phyloP scores from a whole-genome alignment of 2,113 vertebrate species.

The Parotia lawesii region DNA sequence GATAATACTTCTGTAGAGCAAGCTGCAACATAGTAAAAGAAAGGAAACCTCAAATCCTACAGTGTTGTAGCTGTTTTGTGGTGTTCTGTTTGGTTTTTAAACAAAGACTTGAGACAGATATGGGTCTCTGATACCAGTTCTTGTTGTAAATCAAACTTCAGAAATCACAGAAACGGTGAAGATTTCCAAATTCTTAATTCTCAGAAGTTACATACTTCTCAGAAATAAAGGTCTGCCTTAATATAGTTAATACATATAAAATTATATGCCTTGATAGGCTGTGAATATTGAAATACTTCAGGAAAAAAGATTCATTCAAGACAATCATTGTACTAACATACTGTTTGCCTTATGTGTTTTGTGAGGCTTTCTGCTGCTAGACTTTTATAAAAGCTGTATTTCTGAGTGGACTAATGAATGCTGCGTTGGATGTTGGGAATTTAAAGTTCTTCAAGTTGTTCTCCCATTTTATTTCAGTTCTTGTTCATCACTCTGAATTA shows the following conservation, averaged over 20 bases:
- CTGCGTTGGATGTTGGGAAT: neutral
- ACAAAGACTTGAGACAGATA: neutral
- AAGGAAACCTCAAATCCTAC: neutral
- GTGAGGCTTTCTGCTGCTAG: neutral
- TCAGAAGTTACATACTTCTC: neutral
- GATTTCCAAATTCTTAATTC: neutral
- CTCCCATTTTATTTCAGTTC: neutral
- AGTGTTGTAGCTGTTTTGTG: neutral
- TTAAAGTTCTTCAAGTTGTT: neutral
- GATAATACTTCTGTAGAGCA: neutral
- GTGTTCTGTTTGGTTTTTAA: neutral
- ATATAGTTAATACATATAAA: neutral
- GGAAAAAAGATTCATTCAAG: neutral
- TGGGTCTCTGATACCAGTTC: neutral
- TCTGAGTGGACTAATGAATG: neutral
- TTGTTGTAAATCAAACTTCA: neutral
- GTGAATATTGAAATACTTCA: neutral
- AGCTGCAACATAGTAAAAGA: neutral
- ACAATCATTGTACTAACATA: fast-evolving
- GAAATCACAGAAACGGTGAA: neutral
- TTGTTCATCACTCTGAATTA: neutral
- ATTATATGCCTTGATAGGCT: neutral
- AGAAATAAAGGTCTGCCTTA: neutral
- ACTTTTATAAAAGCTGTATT: neutral
- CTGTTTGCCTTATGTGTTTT: neutral